Conservation (phyloP, 30 jellyfish, hydroid and myxozoan species). For the Aurelia aurita region DNA sequence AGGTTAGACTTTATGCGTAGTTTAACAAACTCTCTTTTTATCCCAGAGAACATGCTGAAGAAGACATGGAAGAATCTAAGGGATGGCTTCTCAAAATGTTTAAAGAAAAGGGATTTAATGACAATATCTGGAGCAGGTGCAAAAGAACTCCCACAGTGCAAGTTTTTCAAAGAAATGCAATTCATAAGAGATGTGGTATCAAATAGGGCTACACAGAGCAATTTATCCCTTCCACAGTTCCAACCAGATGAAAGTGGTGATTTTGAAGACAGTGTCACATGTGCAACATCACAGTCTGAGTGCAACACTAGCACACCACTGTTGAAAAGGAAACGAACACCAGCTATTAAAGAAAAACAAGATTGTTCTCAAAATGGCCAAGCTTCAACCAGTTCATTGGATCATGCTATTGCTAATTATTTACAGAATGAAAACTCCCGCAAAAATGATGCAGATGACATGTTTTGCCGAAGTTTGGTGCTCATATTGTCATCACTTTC, state of each 20-base stretch:
- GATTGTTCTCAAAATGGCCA: slow-evolving; percentile 30
- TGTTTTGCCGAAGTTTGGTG: slow-evolving; percentile 67
- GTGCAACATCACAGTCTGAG: slow-evolving; percentile 57
- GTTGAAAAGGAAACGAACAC: slow-evolving; percentile 27
- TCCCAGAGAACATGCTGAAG: slow-evolving; percentile 10
- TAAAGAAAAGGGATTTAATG: slow-evolving; percentile 43
- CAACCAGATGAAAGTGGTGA: not conserved
- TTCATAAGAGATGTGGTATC: slow-evolving; percentile 34
- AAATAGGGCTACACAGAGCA: slow-evolving; percentile 29
- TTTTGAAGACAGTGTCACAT: slow-evolving; percentile 5
- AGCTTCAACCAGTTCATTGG: slow-evolving; percentile 55
- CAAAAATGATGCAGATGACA: slow-evolving; percentile 27
- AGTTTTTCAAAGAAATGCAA: slow-evolving; percentile 40
- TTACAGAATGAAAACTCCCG: slow-evolving; percentile 13
- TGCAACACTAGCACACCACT: slow-evolving; percentile 14
- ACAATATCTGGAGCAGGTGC: slow-evolving; percentile 69
- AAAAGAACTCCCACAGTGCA: slow-evolving; percentile 48
- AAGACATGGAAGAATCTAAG: slow-evolving; percentile 17
- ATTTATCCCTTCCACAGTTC: slow-evolving; percentile 39
- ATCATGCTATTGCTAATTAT: slow-evolving; percentile 36
- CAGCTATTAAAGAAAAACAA: slow-evolving; percentile 24
- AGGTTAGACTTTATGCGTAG: too few relatives aligned
- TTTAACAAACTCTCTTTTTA: too few relatives aligned
- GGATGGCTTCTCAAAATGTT: slow-evolving; percentile 31
- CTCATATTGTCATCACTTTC: slow-evolving; percentile 65